Base-by-base conservation (phyloP, 2,888 invertebrate species). In the Endotricha flammealis region DNA sequence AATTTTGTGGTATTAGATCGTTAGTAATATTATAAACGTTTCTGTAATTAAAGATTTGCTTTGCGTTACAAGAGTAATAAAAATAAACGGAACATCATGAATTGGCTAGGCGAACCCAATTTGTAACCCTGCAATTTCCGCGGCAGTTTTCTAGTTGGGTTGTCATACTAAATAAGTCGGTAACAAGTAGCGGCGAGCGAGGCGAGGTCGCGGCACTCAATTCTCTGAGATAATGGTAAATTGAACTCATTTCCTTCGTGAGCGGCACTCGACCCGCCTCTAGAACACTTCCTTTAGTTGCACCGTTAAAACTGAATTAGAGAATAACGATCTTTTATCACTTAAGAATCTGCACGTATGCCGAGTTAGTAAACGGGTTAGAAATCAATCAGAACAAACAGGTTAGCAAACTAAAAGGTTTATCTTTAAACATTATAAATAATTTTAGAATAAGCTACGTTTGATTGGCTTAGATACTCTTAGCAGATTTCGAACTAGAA, bases 241-340 rank as follows among this genome's bases (percentile, higher is more conserved):
- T 79, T 77, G 75, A 72, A 71, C 69, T 72, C 72, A 75, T 79
- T 82, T 81, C 78, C 76, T 72, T 53, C 57, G 63, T 56, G 62
- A 65, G 54, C 53, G 51, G 52, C 53, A 47, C 52, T 58, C 44
- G 48, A 42, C 41, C 57, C 52, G 62, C 49, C 53, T 57, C 43
- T 42, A 58, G 56, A 64, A 60, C 62, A 53, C 56, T 68, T 69
- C 65, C 68, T 63, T 41, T 65, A 65, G 61, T 63, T 60, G 58
- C 58, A 55, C 61, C 59, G 65, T 70, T 71, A 63, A 61, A 64
- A 61, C 52, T 42, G 51, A 63, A 69, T 70, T 71, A 74, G 57
- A 62, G 49, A 59, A 62, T 63, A 63, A 63, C 60, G 57, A 54
- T 53, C 53, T 50, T 44, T 14, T 25, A 11, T 32, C 9, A 36